Conservation (phyloP, 2,797 vertebrate species). For the Squalus acanthias region DNA sequence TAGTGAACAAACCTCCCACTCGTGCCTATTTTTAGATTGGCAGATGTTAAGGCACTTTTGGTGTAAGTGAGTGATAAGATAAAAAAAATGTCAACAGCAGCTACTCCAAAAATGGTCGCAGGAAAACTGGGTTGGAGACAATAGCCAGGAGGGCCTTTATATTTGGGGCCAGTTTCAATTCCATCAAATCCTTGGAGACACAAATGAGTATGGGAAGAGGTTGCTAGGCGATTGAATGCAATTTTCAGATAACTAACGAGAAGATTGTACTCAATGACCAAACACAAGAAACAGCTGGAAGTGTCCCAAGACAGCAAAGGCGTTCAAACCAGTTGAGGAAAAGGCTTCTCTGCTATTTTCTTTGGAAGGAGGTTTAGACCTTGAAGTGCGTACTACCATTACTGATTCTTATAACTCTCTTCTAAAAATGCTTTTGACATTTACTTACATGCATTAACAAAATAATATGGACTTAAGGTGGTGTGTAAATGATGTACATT, state of each 20-base stretch:
- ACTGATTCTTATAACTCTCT: background rate
- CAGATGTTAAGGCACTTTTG: background rate
- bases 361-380: background rate
- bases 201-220: background rate
- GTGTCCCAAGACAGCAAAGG: background rate
- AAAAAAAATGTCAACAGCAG: background rate
- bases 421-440: background rate
- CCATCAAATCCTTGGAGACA: background rate
- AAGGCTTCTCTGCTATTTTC: background rate
- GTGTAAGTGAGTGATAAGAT: background rate
- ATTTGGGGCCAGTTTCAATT: background rate
- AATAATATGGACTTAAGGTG: background rate
- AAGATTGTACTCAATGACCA: background rate
- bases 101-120: background rate
- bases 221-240: background rate
- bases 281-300: background rate
- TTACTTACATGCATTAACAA: background rate
- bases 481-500: background rate
- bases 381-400: background rate
- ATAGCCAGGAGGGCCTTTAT: background rate
- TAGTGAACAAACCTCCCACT: background rate
- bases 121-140: background rate
- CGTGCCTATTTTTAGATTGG: background rate
- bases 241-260: constrained; percentile 2
- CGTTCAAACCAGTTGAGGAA: background rate